Base-by-base conservation (phyloP, 2,888 invertebrate species). In the Anticlea derivata region DNA sequence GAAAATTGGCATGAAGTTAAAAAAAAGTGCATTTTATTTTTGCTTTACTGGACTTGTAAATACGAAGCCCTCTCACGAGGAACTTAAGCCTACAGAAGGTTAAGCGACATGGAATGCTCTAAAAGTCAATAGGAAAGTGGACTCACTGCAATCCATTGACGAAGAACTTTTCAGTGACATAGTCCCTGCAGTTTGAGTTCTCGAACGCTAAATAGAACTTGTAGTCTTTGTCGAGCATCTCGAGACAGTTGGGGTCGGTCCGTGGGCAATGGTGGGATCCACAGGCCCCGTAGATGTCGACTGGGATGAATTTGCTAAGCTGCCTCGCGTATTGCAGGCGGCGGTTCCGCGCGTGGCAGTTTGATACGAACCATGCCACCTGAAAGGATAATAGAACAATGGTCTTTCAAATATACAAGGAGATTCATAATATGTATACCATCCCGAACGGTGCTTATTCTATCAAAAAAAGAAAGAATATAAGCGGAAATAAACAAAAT, bases 311-410 rank as follows among this genome's bases (percentile, higher is more conserved):
- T 80, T 97, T 97, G 58, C 94, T 92, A 46, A 99, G 91, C 78
- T 96, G 96, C 63, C 94, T 93, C 6, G 98, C 98, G 83, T 96
- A 98, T 64, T 96, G 95, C 53, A 97, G 90, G 7, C 99, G 93
- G 1, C 95, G 95, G 81, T 99, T 99, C 45, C 96, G 93, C 2
- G 98, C 98, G 58, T 96, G 97, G 78, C 99, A 99, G 86, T 99
- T 99, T 26, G 98, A 98, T 45, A 99, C 98, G 86, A 99, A 99
- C 99, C 98, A 99, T 44, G 98, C 99, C 4, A 98, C 95, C 94
- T 93, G 71, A 1, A 47, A 47, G 7, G 7, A 11, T 8, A 10
- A 29, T 1, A n/a, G 17, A 17, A 11, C 27, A 22, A 10, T 12
- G 17, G 17, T 17, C 2, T 4, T 17, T 3, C 4, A 17, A 17